phyloP scores from a whole-genome alignment of 1,140 invertebrate genomes.

The Drosophila pectinifera region DNA sequence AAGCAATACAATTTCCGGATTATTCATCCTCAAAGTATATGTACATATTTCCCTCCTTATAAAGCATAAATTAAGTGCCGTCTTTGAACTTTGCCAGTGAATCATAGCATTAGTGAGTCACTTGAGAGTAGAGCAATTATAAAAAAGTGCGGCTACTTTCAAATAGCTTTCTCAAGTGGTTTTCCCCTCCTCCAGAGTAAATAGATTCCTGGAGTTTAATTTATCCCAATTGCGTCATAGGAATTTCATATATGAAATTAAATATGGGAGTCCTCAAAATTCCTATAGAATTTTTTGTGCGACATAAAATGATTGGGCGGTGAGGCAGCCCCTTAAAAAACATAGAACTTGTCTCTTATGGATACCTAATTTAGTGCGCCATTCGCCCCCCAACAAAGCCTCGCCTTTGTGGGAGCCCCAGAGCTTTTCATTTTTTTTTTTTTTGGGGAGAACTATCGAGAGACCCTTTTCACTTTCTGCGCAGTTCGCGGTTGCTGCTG shows the following conservation, averaged over 20 bases:
- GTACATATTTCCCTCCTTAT: slow-evolving; percentile 14
- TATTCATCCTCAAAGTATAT: slow-evolving; percentile 18
- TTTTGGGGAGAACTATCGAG: slow-evolving; percentile 18
- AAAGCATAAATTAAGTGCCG: slow-evolving; percentile 2
- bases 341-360: slow-evolving; percentile 12
- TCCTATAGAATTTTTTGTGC: slow-evolving; percentile 12
- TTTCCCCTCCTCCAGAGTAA: background rate
- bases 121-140: background rate
- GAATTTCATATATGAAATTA: background rate
- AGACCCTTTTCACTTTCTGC: slow-evolving; percentile 49
- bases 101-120: slow-evolving; percentile 25
- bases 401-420: slow-evolving; percentile 34
- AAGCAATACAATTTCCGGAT: slow-evolving; percentile 9
- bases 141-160: slow-evolving; percentile 1
- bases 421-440: background rate
- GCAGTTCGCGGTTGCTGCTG: slow-evolving; percentile 25
- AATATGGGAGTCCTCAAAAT: background rate
- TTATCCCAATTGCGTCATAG: background rate
- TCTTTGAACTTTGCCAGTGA: slow-evolving; percentile 22
- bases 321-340: slow-evolving; percentile 6
- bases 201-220: background rate
- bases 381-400: slow-evolving; percentile 34
- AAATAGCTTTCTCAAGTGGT: slow-evolving; percentile 15
- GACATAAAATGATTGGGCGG: slow-evolving; percentile 2
- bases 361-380: slow-evolving; percentile 42